Percentiles rank a stretch among this genome's conserved stretches.
These are phyloP conservation scores for Hypotaenidia philippensis DNA, from an alignment of 2,797 vertebrate species.

Conservation along the genomic window DNA sequence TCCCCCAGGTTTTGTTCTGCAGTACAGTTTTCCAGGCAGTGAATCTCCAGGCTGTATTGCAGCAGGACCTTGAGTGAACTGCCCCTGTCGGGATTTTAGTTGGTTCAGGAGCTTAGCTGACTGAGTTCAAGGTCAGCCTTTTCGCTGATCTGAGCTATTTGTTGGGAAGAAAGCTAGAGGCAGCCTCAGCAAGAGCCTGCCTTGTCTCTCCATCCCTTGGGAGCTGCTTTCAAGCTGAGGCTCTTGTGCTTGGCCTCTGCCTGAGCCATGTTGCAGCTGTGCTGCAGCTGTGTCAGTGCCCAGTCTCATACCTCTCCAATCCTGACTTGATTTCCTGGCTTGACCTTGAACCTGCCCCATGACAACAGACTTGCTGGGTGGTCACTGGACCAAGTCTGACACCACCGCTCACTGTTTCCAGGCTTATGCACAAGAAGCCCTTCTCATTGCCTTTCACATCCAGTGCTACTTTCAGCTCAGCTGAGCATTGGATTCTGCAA, in stretches of 20 bases:
- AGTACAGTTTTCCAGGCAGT: neutral
- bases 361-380: neutral
- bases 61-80: neutral
- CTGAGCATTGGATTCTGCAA: neutral
- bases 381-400: neutral
- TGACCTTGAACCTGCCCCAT: neutral
- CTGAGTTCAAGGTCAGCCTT: constrained; percentile 27
- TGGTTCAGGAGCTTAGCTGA: neutral
- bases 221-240: constrained; percentile 8
- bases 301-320: neutral
- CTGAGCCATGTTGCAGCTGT: neutral
- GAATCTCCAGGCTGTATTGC: neutral
- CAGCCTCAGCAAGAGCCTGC: neutral
- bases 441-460: neutral
- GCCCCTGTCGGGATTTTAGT: neutral
- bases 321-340: neutral
- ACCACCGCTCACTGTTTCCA: neutral
- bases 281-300: neutral
- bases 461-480: neutral
- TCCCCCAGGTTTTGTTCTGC: neutral
- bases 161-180: neutral
- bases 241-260: neutral
- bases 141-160: constrained; percentile 7
- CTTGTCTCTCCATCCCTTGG: neutral
- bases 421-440: neutral